Evolutionary conservation across 1,140 invertebrate genomes (phyloP), one percentile per base, ranked within the genome.

Genomic region (Neodiprion pinetum): DNA sequence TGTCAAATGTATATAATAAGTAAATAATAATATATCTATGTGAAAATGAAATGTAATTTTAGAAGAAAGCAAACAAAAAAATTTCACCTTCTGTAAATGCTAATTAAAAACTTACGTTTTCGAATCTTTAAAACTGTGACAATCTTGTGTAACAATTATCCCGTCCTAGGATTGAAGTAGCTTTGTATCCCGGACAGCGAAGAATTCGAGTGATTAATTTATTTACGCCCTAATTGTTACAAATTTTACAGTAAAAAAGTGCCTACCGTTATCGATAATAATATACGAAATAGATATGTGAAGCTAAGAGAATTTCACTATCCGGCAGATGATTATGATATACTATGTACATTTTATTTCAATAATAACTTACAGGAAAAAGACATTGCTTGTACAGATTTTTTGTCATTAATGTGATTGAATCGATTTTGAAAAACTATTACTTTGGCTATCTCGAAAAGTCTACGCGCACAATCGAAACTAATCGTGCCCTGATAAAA

Each of bases 401-500:
- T 40, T 40, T 40, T 40, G 28, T 40, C 28, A 40, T 40, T 40
- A 40, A 5, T 40, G 28, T 40, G 28, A 74, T 17, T 72, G 40
- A 72, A 47, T 69, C 28, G 73, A 67, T 74, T 72, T 67, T 79
- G 69, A 79, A 71, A 72, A 49, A 71, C 65, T 72, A 65, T 71
- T 67, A 70, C 28, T n/a, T 48, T 5, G 71, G 73, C 67, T 75
- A 75, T 48, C 67, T 68, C 68, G 48, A 23, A 28, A n/a, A 50
- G n/a, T 66, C 40, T 40, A 40, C 28, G 28, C 1, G 5, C 28
- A 40, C 28, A 40, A 8, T 61, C 53, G 1, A 61, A 9, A 61
- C 53, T 89, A 92, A 76, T 93, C 90, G 70, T 92, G 90, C 71
- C 93, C 93, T 74, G 90, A 84, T 71, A 95, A 89, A 84, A 99